A percentile compares a stretch with the other conserved stretches of the same genome.
Evolutionary conservation across 2,113 vertebrate species (phyloP).

Genomic region (Azemiops feae): DNA sequence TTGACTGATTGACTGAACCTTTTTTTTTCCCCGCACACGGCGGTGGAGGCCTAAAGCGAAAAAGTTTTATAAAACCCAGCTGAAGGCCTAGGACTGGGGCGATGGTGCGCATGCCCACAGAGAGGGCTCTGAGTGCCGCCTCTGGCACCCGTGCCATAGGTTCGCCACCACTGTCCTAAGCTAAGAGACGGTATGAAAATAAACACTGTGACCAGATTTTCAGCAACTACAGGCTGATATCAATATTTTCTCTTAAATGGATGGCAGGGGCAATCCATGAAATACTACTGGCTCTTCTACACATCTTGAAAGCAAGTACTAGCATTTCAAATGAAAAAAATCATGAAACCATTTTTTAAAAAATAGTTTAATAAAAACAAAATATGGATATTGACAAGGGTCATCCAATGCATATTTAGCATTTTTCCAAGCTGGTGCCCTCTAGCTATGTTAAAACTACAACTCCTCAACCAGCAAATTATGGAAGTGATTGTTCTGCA

Average conservation of each 20-base stretch:
- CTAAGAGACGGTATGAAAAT: background rate
- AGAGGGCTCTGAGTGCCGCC: no score
- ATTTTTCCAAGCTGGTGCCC: background rate
- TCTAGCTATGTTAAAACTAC: background rate
- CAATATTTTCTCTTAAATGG: background rate
- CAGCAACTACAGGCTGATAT: background rate
- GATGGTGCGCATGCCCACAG: no score
- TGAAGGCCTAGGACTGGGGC: no score
- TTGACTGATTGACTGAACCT: no score
- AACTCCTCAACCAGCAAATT: background rate
- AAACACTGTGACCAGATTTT: background rate
- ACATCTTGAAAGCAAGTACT: background rate
- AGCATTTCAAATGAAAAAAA: background rate
- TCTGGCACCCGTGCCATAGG: no score
- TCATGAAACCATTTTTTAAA: background rate
- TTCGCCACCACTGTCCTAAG: no score
- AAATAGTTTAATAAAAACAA: background rate
- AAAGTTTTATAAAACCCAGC: no score
- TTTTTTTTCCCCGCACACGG: no score
- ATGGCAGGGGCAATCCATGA: background rate
- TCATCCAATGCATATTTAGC: background rate
- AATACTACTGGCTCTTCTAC: background rate
- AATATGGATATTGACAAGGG: background rate
- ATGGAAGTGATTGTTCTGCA: background rate
- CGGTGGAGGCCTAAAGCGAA: no score